These are phyloP conservation scores for Zaprionus taronus DNA, from an alignment of 1,140 invertebrate genomes.

Conservation along the genomic window DNA sequence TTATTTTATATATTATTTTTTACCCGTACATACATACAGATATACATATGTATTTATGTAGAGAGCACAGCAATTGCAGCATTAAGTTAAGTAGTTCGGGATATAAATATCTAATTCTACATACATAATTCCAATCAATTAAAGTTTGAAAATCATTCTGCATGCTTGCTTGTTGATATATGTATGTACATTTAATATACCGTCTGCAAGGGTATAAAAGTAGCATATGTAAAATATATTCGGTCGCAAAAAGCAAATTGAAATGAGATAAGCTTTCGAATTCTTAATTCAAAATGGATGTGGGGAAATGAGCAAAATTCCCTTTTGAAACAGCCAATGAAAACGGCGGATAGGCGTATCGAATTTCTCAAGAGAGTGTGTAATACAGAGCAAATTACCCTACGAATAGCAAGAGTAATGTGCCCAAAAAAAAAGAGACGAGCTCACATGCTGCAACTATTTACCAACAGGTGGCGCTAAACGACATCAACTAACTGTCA, in stretches of 20 bases:
- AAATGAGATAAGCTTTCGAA: background rate
- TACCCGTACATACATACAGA: too few relatives aligned
- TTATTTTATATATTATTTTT: too few relatives aligned
- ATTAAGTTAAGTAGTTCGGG: background rate
- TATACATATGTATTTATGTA: too few relatives aligned
- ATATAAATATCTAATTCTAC: background rate
- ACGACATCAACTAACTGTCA: too few relatives aligned
- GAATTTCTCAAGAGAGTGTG: constrained; percentile 1
- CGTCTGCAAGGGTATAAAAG: too few relatives aligned
- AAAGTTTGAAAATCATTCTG: too few relatives aligned
- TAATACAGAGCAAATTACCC: constrained; percentile 17
- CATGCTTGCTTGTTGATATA: too few relatives aligned
- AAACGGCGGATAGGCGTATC: background rate
- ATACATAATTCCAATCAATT: too few relatives aligned
- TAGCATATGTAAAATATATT: background rate
- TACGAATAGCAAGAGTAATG: background rate
- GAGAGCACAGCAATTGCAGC: background rate
- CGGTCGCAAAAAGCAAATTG: background rate
- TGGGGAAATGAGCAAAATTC: constrained; percentile 26
- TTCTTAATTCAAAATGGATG: background rate
- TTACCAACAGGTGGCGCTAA: constrained; percentile 10
- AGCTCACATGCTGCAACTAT: background rate
- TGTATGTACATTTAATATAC: too few relatives aligned
- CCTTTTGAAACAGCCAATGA: constrained; percentile 5
- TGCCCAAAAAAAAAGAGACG: background rate